Evolutionary conservation across 2,797 vertebrate genomes (phyloP), one percentile per base, ranked within the genome.

Genomic region (Neopelma chrysocephalum): DNA sequence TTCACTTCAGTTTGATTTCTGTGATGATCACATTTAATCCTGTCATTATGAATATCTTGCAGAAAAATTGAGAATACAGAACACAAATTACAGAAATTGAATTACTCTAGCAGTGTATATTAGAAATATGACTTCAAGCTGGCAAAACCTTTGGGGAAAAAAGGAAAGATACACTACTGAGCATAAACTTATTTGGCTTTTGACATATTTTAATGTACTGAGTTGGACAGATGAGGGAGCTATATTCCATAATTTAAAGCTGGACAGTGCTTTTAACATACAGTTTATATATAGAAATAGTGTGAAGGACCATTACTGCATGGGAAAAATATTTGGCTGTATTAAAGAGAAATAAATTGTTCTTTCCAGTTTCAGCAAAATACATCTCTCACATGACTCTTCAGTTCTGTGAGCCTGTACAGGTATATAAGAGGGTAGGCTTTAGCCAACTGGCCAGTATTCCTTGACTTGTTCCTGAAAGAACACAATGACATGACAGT

Each of bases 151-250:
- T 27, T 8, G 9, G 5, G 10, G 5, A 3, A 34, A 65, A 77
- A 58, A 73, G 4, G 12, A 18, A 94, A 72, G 12, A 48, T 58
- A 32, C 7, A 15, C 20, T 36, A 75, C 58, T 31, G 27, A 58
- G 31, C 27, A 36, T 69, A 71, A 90, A 43, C 4, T 65, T 69
- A n/a, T 18, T 84, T 94, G 83, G 34, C 77, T 87, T 96, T 93
- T 89, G 83, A 89, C 64, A 45, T 95, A 70, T 80, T 89, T 93
- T 80, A 82, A 83, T 87, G 64, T 57, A 80, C 66, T 7, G 40
- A 87, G 26, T 72, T 90, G 87, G 36, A 96, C 93, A 96, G 95
- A 94, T 93, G 96, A 90, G 94, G 96, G 93, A 96, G 95, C 94
- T 90, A 26, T 90, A 79, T 94, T 93, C 93, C 43, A 22, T 87